Percentiles rank a stretch among this genome's conserved stretches.
These are phyloP conservation scores for Ligdia adustata DNA, from an alignment of 2,888 invertebrate genomes.

Conservation along the genomic window DNA sequence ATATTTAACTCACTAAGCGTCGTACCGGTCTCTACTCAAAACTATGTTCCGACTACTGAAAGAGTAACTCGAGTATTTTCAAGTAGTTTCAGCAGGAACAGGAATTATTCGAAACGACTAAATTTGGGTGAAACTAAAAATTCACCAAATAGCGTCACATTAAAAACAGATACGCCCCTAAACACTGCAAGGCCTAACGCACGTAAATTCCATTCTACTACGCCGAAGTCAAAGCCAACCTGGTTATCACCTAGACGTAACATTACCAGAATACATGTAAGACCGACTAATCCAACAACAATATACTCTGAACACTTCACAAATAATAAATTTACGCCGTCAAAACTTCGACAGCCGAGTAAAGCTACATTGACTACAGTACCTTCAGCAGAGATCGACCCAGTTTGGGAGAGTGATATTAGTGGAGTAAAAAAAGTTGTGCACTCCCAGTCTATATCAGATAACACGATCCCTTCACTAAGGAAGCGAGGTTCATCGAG, in stretches of 20 bases:
- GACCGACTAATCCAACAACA: constrained; percentile 60
- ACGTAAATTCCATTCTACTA: constrained; percentile 69
- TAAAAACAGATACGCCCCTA: constrained; percentile 51
- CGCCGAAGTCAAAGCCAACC: constrained; percentile 67
- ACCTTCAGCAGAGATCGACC: constrained; percentile 78
- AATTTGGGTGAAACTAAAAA: constrained; percentile 64
- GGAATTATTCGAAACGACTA: constrained; percentile 69
- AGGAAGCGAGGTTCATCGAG: constrained; percentile 80
- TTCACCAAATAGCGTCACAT: constrained; percentile 69
- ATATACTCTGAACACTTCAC: constrained; percentile 76
- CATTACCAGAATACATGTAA: constrained; percentile 50
- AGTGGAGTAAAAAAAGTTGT: constrained; percentile 68
- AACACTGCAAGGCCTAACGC: constrained; percentile 52
- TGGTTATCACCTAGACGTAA: constrained; percentile 75
- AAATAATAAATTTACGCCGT: constrained; percentile 58
- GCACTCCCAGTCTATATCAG: constrained; percentile 68
- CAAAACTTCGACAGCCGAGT: constrained; percentile 48
- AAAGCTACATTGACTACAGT: constrained; percentile 67
- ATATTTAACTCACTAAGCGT: constrained; percentile 45
- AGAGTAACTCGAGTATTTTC: constrained; percentile 52
- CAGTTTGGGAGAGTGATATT: constrained; percentile 70
- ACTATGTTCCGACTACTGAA: constrained; percentile 55
- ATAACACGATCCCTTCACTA: constrained; percentile 75
- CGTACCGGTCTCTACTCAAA: constrained; percentile 58
- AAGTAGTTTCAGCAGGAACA: constrained; percentile 58